A percentile compares a stretch with the other conserved stretches of the same genome.
phyloP scores from a whole-genome alignment of 2,888 invertebrate species.

The Labia minor region DNA sequence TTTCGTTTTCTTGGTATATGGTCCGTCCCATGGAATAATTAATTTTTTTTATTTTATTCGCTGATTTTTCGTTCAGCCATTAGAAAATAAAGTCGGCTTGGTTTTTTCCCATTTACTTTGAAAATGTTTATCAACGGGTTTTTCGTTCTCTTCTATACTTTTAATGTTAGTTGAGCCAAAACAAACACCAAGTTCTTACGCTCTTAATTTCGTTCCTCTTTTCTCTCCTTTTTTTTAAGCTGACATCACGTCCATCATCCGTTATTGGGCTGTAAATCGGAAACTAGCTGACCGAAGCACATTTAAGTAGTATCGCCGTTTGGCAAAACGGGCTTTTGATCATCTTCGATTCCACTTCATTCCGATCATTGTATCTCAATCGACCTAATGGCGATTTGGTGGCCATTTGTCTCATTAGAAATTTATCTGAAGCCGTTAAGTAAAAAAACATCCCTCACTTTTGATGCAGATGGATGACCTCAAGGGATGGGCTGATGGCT shows the following conservation, averaged over 20 bases:
- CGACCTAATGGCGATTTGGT: not conserved
- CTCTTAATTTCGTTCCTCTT: not conserved
- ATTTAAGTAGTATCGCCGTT: not conserved
- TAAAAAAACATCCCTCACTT: not conserved
- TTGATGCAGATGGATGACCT: not conserved
- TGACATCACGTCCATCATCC: conserved; percentile 7
- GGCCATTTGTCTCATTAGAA: conserved; percentile 1
- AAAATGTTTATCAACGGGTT: not conserved
- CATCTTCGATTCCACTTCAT: not conserved
- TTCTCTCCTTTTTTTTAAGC: not conserved
- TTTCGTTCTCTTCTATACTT: not conserved
- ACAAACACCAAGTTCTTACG: not conserved
- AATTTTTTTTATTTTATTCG: not conserved
- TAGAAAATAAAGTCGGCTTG: no score
- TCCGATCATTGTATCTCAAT: not conserved
- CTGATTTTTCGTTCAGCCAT: not conserved
- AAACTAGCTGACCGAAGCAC: not conserved
- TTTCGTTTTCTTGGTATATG: not conserved
- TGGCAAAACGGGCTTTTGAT: not conserved
- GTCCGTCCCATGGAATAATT: not conserved
- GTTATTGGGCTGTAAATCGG: not conserved
- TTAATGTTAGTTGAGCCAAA: not conserved
- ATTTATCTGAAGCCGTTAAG: not conserved
- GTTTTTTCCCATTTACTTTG: not conserved
- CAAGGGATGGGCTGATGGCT: not conserved